Evolutionary conservation across 64 coral and sea anemone species (phyloP), one percentile per base, ranked within the genome.

Genomic region (Anthopleura sola): DNA sequence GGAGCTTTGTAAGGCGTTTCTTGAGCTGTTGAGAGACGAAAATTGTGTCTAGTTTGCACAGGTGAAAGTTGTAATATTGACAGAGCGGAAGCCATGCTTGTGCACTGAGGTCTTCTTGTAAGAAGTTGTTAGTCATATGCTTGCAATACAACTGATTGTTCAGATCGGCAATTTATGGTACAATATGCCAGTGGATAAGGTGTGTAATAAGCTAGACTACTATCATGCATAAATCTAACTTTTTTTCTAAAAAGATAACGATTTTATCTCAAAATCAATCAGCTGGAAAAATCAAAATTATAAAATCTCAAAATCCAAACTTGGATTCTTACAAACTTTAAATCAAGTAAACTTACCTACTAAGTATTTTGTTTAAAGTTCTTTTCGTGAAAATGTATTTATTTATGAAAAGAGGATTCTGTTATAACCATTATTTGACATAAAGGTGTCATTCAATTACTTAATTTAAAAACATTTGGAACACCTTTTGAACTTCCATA

Each of bases 171-270:
- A 79, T 79, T 48, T 23, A n/a, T 79, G 76, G 76, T 79, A 44
- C 76, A 79, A 44, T 40, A 79, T 79, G 76, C 76, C 76, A 38
- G 0, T 79, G 9, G 76, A 79, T 11, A 79, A 79, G 76, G 76
- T 79, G n/a, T 79, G 76, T 79, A 79, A n/a, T 3, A 48, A 78
- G 8, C 20, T 44, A 32, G 3, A 71, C 0, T n/a, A 26, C 24
- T 24, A 8, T 44, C n/a, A 15, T 71, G 2, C 26, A 71, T 3
- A 62, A 26, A 62, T 34, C 2, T 33, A 34, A 71, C 2, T 0
- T 71, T 17, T 34, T 16, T 66, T n/a, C 23, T 26, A 20, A 6
- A 2, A 11, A 32, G n/a, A 3, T 34, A 36, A 71, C 4, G 20
- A n/a, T 31, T 34, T 71, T 71, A 71, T 36, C 31, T 24, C 10